phyloP scores from a whole-genome alignment of 2,888 invertebrate species.

The Drosophila kuntzei region DNA sequence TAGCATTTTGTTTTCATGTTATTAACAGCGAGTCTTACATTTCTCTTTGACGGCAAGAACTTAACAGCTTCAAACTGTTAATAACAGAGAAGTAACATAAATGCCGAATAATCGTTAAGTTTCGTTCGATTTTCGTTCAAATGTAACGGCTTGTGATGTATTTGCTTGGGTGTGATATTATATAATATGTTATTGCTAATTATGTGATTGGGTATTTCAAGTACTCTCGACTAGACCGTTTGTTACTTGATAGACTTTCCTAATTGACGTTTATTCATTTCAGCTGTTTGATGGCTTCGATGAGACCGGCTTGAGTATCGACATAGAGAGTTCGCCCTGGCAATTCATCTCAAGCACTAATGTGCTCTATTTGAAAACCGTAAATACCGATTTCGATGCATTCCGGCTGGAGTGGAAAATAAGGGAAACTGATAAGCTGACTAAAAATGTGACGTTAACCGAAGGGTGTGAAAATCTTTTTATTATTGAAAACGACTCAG shows the following conservation, averaged over 20 bases:
- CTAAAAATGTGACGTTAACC: conserved; percentile 31
- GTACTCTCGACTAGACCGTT: background rate
- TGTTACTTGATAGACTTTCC: background rate
- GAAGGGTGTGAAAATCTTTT: conserved; percentile 59
- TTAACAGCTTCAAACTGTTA: background rate
- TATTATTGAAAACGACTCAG: background rate
- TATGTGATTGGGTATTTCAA: background rate
- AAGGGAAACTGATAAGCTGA: conserved; percentile 58
- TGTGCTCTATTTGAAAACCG: conserved; percentile 87
- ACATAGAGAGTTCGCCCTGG: conserved; percentile 69
- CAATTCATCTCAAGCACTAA: conserved; percentile 88
- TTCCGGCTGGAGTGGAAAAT: conserved; percentile 81
- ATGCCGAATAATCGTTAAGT: background rate
- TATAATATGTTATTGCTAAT: too few species aligned
- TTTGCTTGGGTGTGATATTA: too few species aligned
- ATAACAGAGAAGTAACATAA: background rate
- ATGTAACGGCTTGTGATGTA: too few species aligned
- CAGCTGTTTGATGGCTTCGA: conserved; percentile 93
- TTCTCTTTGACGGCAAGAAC: background rate
- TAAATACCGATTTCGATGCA: conserved; percentile 68
- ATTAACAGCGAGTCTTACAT: background rate
- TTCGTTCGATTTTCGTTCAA: too few species aligned
- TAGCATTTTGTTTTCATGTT: too few species aligned
- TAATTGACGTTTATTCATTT: background rate
- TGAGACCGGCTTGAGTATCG: conserved; percentile 86